These are phyloP conservation scores for Paedocypris sp. DNA, from an alignment of 2,113 vertebrate species.

Conservation along the genomic window DNA sequence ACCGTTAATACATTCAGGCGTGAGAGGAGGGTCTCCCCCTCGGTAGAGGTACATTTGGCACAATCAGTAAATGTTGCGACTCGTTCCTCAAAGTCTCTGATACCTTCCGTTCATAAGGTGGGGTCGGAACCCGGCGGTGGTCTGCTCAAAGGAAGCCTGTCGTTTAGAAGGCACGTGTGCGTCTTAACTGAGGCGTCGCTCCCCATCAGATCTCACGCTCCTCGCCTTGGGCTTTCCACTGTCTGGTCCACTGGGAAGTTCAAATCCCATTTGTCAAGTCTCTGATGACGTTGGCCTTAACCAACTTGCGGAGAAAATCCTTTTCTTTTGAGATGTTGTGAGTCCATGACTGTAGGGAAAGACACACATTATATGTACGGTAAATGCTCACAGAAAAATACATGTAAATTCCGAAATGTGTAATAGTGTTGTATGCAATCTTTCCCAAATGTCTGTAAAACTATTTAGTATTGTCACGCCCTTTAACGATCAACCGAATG, in stretches of 20 bases:
- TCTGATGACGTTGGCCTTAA: conserved; percentile 83
- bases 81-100: background rate
- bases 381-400: no score
- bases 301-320: conserved; percentile 91
- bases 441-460: background rate
- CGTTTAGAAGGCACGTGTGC: conserved; percentile 57
- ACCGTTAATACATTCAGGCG: conserved; percentile 67
- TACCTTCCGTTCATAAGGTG: background rate
- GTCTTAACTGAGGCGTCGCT: conserved; percentile 36
- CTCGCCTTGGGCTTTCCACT: no score
- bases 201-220: background rate
- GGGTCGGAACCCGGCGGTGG: background rate
- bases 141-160: conserved; percentile 44
- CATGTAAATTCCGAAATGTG: no score
- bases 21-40: conserved; percentile 38
- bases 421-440: no score
- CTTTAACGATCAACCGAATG: background rate
- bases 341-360: conserved; percentile 81
- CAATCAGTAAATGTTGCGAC: conserved; percentile 31
- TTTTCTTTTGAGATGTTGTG: conserved; percentile 96
- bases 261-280: conserved; percentile 93
- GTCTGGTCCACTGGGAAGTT: conserved; percentile 39
- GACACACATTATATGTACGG: background rate
- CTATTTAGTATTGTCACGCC: no score
- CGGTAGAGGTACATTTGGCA: conserved; percentile 64